Base-by-base conservation (phyloP, 2,888 invertebrate genomes). In the Cephonodes hylas region DNA sequence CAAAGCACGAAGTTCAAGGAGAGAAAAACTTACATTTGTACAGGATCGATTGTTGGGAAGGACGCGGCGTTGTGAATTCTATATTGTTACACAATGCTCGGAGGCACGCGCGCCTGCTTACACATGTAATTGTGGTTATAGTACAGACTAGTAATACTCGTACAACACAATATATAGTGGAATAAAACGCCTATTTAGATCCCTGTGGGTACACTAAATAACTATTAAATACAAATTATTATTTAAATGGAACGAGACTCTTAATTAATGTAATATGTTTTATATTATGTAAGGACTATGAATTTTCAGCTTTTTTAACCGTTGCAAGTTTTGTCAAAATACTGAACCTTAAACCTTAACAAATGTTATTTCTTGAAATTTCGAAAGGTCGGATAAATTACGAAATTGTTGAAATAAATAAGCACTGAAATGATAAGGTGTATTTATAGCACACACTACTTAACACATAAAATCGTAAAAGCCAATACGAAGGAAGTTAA, bases 21-120 rank as follows among this genome's bases (percentile, higher is more conserved):
- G 56, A 56, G 34, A 56, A 56, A 38, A 20, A 22, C n/a, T 22
- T 22, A 23, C 22, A 23, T 42, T 57, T 58, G 38, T 42, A 42
- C 20, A 34, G 18, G 38, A 58, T 58, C 57, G 57, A 58, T 58
- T 23, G 57, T 42, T 22, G 6, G n/a, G 57, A 58, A 58, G 57
- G 57, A 58, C 57, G 38, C 38, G 20, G 34, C 57, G 31, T 53
- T 58, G 57, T 58, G 23, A 42, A 58, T 23, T 58, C 38, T 58
- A 42, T 38, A 42, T 31, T 53, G 53, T 53, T 31, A 53, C 53
- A 53, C 53, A 53, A 53, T 53, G 27, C 10, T 18, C 18, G 18
- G 18, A 31, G 27, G 53, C 18, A 18, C 31, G 53, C 53, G 53
- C 31, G 53, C 27, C 15, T 46, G 23, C 25, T 46, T 18, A 31